Conservation (phyloP, 2,113 vertebrate genomes). For the Psilopsiagon aurifrons region DNA sequence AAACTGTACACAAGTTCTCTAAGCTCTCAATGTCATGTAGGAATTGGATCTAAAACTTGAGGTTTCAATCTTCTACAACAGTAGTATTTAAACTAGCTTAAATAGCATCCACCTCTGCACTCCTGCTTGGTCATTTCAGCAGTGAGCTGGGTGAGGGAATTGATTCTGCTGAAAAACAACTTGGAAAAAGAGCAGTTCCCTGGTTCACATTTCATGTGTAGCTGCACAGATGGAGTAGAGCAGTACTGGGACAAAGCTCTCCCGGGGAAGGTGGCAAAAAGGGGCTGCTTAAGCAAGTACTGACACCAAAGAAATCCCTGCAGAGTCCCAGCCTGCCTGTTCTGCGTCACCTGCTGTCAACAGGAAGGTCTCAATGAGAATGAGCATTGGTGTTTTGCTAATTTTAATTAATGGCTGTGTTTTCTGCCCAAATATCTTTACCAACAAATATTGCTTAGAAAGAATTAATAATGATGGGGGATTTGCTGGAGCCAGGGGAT, state of each 20-base stretch:
- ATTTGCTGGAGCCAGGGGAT: not conserved
- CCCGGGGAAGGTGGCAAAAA: not conserved
- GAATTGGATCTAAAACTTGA: not conserved
- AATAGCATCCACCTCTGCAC: not conserved
- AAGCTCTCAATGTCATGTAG: not conserved
- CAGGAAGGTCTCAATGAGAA: not conserved
- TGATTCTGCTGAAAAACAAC: not conserved
- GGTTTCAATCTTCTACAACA: not conserved
- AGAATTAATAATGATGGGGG: not conserved
- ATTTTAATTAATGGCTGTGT: not conserved
- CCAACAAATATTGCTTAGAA: not conserved
- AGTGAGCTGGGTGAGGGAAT: not conserved
- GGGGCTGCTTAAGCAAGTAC: not conserved
- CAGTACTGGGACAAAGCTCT: not conserved
- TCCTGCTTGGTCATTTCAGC: not conserved
- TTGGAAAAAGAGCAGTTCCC: not conserved
- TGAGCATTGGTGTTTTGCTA: not conserved
- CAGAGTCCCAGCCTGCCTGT: not conserved
- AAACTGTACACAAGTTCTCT: not conserved
- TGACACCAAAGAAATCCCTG: not conserved
- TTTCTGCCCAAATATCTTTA: conserved; percentile 16
- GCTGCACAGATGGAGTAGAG: not conserved
- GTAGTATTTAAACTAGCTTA: not conserved
- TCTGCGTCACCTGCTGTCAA: not conserved
- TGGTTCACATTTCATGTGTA: not conserved